phyloP scores from a whole-genome alignment of 2,797 vertebrate genomes.

The Stomatorhinus walkeri region DNA sequence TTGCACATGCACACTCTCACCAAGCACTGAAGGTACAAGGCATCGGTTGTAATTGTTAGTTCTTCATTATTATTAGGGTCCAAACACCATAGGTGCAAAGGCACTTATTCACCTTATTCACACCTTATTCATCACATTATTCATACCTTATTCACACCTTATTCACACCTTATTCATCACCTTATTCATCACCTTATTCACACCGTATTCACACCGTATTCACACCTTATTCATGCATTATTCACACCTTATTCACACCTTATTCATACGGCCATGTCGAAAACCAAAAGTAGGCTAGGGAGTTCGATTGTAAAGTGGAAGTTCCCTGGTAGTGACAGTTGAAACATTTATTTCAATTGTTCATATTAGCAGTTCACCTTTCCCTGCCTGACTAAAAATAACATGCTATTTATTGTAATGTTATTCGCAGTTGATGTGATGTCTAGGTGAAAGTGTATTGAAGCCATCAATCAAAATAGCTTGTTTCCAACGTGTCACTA shows the following conservation, averaged over 20 bases:
- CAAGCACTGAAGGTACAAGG: neutral
- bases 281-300: neutral
- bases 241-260: neutral
- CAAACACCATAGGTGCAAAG: neutral
- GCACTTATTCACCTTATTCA: neutral
- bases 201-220: too few relatives aligned
- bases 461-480: neutral
- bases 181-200: too few relatives aligned
- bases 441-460: neutral
- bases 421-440: neutral
- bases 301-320: neutral
- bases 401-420: neutral
- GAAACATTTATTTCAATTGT: neutral
- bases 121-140: neutral
- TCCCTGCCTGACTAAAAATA: neutral
- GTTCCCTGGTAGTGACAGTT: neutral
- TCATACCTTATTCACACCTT: neutral
- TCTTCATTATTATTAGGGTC: neutral
- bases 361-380: neutral
- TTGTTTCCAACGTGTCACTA: neutral
- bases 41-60: neutral
- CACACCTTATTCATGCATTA: neutral
- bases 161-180: too few relatives aligned
- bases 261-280: neutral
- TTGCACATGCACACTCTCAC: neutral